Conservation (phyloP, 1,140 invertebrate genomes). For the Arion vulgaris region DNA sequence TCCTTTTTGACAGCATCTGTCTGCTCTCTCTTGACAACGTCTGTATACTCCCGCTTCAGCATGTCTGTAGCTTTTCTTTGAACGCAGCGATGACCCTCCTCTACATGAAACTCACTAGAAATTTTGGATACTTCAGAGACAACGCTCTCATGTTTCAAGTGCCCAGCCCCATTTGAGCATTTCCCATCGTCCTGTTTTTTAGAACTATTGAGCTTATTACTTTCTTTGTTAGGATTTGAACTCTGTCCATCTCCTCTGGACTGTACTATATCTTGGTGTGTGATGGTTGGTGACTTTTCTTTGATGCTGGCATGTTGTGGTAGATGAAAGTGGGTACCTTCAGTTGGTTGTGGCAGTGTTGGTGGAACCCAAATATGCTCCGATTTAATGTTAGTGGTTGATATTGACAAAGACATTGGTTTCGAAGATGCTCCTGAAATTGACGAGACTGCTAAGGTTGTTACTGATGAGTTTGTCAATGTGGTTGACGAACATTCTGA, state of each 20-base stretch:
- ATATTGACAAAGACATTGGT: constrained; percentile 8
- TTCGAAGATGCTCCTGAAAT: neutral
- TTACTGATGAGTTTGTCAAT: neutral
- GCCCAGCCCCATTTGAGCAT: neutral
- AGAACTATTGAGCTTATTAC: neutral
- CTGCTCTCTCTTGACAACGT: neutral
- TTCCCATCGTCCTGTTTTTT: neutral
- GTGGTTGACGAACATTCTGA: neutral
- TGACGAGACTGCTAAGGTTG: neutral
- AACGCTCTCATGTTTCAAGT: neutral
- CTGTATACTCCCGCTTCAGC: neutral
- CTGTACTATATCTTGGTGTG: neutral
- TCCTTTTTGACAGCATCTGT: neutral
- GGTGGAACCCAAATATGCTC: constrained; percentile 36
- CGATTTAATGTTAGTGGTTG: constrained; percentile 12
- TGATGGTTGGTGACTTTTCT: neutral
- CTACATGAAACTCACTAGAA: neutral
- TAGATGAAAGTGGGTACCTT: neutral
- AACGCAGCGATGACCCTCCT: neutral
- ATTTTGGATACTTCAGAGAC: neutral
- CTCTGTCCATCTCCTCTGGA: neutral
- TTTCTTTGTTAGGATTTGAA: neutral
- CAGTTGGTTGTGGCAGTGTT: neutral
- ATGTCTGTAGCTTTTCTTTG: neutral
- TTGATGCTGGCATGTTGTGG: neutral